A percentile compares a stretch with the other conserved stretches of the same genome.
phyloP scores from a whole-genome alignment of 2,113 vertebrate genomes.

The Pachyramphus minor region DNA sequence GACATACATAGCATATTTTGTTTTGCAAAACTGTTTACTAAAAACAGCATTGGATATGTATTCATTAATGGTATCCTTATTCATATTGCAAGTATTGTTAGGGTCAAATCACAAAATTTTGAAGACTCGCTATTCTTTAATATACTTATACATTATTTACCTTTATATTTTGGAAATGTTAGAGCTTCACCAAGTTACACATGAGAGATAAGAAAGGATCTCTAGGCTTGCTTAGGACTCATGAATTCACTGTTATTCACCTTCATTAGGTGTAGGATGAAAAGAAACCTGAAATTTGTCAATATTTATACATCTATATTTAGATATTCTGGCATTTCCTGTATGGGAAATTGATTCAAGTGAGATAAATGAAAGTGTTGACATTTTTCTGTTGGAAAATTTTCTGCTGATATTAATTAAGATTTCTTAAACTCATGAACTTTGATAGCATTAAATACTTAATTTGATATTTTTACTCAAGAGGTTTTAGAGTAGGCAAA shows the following conservation, averaged over 20 bases:
- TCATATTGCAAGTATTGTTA: constrained; percentile 35
- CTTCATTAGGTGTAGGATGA: constrained; percentile 14
- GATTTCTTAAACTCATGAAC: not conserved
- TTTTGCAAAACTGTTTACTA: constrained; percentile 31
- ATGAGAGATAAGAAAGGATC: not conserved
- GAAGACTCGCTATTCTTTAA: constrained; percentile 23
- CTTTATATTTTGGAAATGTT: constrained; percentile 46
- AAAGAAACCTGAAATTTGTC: not conserved
- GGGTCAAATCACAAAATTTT: constrained; percentile 46
- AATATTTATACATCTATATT: constrained; percentile 51
- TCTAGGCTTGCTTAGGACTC: not conserved
- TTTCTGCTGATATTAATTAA: constrained; percentile 40
- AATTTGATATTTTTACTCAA: not conserved
- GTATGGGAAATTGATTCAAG: not conserved
- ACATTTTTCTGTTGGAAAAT: constrained; percentile 8
- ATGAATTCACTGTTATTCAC: constrained; percentile 17
- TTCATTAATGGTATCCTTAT: constrained; percentile 32
- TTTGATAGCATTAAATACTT: not conserved
- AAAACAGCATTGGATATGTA: constrained; percentile 2
- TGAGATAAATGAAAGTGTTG: not conserved
- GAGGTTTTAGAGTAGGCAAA: not conserved
- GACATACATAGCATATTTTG: not conserved
- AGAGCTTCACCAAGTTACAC: not conserved
- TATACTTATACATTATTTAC: constrained; percentile 33
- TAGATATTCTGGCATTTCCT: constrained; percentile 23